Percentiles rank a stretch among this genome's conserved stretches.
Conservation (phyloP, 2,113 vertebrate genomes). For the Elanoides forficatus region DNA sequence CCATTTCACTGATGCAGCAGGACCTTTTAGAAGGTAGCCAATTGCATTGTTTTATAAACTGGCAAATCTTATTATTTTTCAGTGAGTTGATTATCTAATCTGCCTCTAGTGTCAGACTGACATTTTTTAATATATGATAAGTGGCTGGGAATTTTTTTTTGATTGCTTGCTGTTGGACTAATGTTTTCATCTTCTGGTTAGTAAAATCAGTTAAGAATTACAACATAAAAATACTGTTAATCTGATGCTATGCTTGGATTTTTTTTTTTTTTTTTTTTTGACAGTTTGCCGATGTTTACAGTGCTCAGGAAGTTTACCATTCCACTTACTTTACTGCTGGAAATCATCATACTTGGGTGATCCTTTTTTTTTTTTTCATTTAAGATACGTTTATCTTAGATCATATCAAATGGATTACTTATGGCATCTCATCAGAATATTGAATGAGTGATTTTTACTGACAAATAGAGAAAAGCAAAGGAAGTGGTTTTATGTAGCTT, state of each 20-base stretch:
- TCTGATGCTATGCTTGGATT: background rate
- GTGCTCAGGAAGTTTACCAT: slow-evolving; percentile 94
- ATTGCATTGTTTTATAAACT: background rate
- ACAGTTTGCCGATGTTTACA: slow-evolving; percentile 94
- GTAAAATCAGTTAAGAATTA: slow-evolving; percentile 6
- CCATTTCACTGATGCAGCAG: background rate
- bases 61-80: background rate
- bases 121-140: background rate
- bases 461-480: background rate
- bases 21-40: background rate
- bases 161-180: background rate
- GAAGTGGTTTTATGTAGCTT: background rate
- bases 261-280: slow-evolving; percentile 13
- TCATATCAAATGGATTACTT: background rate
- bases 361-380: background rate
- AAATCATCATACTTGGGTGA: slow-evolving; percentile 85
- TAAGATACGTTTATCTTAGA: background rate
- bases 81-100: background rate
- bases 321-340: slow-evolving; percentile 88
- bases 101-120: background rate
- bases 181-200: background rate
- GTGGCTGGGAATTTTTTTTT: background rate
- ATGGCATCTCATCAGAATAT: background rate
- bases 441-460: background rate
- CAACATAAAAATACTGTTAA: background rate